phyloP scores from a whole-genome alignment of 2,797 vertebrate genomes.

The Enteromius argenteus region DNA sequence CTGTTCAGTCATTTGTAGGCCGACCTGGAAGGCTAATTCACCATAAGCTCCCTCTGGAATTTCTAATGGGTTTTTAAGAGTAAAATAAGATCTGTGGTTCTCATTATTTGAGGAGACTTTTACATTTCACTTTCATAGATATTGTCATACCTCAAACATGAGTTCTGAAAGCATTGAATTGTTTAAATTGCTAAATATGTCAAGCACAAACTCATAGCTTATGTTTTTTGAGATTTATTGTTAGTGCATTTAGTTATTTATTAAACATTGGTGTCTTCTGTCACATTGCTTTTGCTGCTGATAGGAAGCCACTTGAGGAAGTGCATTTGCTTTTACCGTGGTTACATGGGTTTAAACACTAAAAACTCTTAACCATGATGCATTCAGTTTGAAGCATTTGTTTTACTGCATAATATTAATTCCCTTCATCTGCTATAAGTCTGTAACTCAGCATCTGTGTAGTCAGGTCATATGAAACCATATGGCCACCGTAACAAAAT shows the following conservation, averaged over 20 bases:
- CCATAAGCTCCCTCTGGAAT: neutral
- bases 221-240: neutral
- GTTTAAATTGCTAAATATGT: neutral
- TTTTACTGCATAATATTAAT: neutral
- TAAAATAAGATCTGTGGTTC: conserved; percentile 18
- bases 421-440: conserved; percentile 1
- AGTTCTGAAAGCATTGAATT: neutral
- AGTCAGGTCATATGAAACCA: conserved; percentile 31
- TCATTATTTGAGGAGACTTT: conserved; percentile 12
- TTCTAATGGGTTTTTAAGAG: conserved; percentile 16
- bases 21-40: conserved; percentile 8
- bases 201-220: neutral
- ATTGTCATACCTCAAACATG: neutral
- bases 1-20: conserved; percentile 27
- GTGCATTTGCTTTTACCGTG: neutral
- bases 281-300: conserved; percentile 8
- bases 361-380: neutral
- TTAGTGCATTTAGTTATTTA: neutral
- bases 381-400: neutral
- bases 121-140: too few species aligned
- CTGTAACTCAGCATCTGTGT: neutral
- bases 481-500: conserved; percentile 2
- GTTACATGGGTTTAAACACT: neutral
- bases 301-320: neutral
- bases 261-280: neutral